These are phyloP conservation scores for Drosophila pachea DNA, from an alignment of 1,140 invertebrate species.

Conservation along the genomic window DNA sequence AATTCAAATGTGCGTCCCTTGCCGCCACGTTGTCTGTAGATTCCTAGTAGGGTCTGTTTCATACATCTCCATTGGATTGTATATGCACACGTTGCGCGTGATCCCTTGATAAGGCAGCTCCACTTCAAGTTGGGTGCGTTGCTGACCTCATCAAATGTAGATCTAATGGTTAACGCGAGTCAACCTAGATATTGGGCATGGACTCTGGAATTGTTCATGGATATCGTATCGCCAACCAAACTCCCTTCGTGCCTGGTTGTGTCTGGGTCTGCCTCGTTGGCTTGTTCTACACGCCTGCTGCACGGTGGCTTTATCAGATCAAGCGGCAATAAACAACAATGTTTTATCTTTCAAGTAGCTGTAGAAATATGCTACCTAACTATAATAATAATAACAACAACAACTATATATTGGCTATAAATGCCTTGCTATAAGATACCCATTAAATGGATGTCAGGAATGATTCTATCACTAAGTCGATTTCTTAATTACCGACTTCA, in stretches of 20 bases:
- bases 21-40: constrained; percentile 3
- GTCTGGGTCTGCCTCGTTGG: constrained; percentile 21
- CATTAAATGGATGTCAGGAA: neutral
- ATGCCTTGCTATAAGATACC: neutral
- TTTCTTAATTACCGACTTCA: too few relatives aligned
- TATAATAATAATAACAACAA: constrained; percentile 38
- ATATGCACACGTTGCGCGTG: constrained; percentile 23
- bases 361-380: constrained; percentile 77
- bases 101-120: constrained; percentile 46
- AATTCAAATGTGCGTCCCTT: neutral
- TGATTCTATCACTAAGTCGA: neutral
- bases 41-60: neutral
- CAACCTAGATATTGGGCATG: constrained; percentile 52
- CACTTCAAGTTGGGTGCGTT: constrained; percentile 60
- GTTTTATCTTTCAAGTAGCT: constrained; percentile 79
- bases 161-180: constrained; percentile 54
- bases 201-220: constrained; percentile 59
- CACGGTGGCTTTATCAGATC: constrained; percentile 78
- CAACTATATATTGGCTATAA: neutral
- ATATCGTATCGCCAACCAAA: constrained; percentile 65
- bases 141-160: constrained; percentile 75
- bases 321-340: constrained; percentile 77
- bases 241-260: constrained; percentile 14
- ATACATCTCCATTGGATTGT: neutral
- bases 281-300: constrained; percentile 70